Evolutionary conservation across 1,140 invertebrate species (phyloP), one percentile per base, ranked within the genome.

Genomic region (Mactra quadrangularis): DNA sequence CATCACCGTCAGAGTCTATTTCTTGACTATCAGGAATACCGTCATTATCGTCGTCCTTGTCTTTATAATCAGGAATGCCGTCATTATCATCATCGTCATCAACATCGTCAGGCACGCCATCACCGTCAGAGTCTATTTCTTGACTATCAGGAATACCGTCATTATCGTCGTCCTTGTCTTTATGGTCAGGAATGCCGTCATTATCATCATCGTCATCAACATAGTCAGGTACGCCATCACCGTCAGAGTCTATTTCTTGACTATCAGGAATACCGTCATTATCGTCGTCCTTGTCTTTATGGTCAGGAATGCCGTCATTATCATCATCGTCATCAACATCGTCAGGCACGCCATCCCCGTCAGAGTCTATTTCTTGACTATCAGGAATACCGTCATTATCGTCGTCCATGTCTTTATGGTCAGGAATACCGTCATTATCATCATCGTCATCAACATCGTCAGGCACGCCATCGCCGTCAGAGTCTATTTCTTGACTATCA

Each of bases 171-270:
- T 86, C 85, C 25, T 82, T 64, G 29, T 84, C 75, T 38, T 87
- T 35, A 75, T 91, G 55, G 70, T 92, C 91, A 9, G 91, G 90
- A 52, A 92, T 91, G 17, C 91, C 91, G 79, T 92, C 91, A 38
- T 84, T 86, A 76, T 92, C 70, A 19, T 57, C 87, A 59, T 86
- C 86, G 19, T 72, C 31, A 2, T 85, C 57, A 72, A 85, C 79
- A 3, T 62, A 66, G 19, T 88, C 78, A n/a, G 87, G 79, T 64
- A 87, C 87, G 11, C 83, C 88, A 74, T 89, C 86, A 50, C 83
- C 84, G 70, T 90, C 86, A 41, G 88, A 86, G 13, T 87, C 82
- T 38, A 89, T 55, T 4, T 55, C 52, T 6, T 7, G 52, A n/a
- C 19, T 62, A 77, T 92, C 90, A 13, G 89, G 87, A 52, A 90